Evolutionary conservation across 2,113 vertebrate genomes (phyloP).

Genomic region (Albula glossodonta): DNA sequence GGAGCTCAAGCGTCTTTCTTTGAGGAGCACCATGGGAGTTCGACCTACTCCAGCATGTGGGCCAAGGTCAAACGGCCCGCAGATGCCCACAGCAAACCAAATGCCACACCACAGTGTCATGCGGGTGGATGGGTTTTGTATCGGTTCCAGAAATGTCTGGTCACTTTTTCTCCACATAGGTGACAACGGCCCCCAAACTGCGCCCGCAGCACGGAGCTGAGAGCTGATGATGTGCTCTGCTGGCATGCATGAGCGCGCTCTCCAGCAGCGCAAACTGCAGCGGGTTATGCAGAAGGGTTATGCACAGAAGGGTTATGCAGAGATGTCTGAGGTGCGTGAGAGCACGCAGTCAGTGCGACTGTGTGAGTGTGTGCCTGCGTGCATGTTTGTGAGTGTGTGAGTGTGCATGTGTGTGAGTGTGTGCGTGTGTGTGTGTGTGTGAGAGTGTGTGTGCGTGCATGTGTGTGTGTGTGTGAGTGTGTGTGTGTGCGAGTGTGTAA

Average conservation of each 20-base stretch:
- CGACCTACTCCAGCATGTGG: neutral
- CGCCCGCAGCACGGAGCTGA: slow-evolving; percentile 4
- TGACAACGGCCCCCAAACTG: slow-evolving; percentile 9
- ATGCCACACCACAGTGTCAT: neutral
- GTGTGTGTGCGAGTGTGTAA: too few species aligned
- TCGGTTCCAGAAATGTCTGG: slow-evolving; percentile 30
- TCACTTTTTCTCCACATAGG: neutral
- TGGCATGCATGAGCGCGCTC: neutral
- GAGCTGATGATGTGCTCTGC: slow-evolving; percentile 9
- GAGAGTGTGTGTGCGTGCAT: too few species aligned
- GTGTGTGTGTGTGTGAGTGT: too few species aligned
- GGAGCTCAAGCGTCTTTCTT: neutral
- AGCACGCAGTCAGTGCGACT: too few species aligned
- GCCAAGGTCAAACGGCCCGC: slow-evolving; percentile 13
- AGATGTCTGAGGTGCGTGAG: too few species aligned
- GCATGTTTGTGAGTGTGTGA: too few species aligned
- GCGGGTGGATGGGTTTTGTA: slow-evolving; percentile 7
- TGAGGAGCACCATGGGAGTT: neutral
- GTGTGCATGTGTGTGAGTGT: too few species aligned
- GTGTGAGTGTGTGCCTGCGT: too few species aligned
- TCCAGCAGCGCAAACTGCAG: too few species aligned
- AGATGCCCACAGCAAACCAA: neutral
- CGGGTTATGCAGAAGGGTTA: too few species aligned
- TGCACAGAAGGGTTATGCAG: too few species aligned
- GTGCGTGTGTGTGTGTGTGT: too few species aligned